phyloP scores from a whole-genome alignment of 2,888 invertebrate species.

The Sphaerophoria rueppellii region DNA sequence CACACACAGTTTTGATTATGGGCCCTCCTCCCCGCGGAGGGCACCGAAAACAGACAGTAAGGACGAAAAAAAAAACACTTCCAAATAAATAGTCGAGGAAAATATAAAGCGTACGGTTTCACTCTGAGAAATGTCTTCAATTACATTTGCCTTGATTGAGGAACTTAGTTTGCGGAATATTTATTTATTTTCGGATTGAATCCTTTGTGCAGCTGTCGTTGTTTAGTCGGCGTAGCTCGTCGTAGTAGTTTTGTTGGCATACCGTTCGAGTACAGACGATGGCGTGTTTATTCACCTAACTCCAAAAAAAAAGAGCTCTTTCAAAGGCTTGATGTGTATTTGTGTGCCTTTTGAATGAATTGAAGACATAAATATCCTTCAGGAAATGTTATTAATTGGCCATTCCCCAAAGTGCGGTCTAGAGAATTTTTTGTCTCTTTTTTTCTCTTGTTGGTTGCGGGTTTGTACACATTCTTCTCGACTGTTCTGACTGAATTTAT shows the following conservation, averaged over 20 bases:
- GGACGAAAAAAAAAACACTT: not conserved
- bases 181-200: conserved; percentile 73
- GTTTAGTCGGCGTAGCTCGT: conserved; percentile 15
- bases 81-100: conserved; percentile 8
- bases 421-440: not conserved
- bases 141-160: conserved; percentile 72
- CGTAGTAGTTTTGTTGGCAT: conserved; percentile 10
- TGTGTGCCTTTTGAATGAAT: conserved; percentile 47
- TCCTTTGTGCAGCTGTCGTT: conserved; percentile 66
- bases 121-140: conserved; percentile 73
- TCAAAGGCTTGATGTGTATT: not conserved
- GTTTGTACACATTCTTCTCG: not conserved
- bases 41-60: not conserved
- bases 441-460: not conserved
- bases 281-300: conserved; percentile 51
- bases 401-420: conserved; percentile 63
- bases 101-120: conserved; percentile 52
- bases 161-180: conserved; percentile 72
- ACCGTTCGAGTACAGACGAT: conserved; percentile 4
- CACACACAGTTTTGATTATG: conserved; percentile 56
- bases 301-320: not conserved
- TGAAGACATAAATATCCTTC: conserved; percentile 72
- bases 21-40: not conserved
- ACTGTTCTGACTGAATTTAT: not conserved
- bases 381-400: conserved; percentile 72